A percentile compares a stretch with the other conserved stretches of the same genome.
These are phyloP conservation scores for Hippopotamus amphibius DNA, from an alignment of 2,113 vertebrate genomes.

Conservation along the genomic window DNA sequence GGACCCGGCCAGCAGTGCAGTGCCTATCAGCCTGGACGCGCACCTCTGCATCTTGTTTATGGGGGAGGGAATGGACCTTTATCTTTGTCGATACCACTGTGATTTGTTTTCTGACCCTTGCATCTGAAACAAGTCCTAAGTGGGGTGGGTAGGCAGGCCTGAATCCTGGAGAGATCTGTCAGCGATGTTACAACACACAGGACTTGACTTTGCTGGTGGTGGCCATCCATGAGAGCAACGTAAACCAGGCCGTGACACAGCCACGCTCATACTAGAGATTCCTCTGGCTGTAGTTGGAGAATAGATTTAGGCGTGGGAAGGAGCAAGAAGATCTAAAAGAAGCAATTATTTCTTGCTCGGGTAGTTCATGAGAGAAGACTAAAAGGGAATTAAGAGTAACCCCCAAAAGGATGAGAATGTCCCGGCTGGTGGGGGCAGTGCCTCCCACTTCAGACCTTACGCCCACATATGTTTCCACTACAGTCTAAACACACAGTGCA, in stretches of 20 bases:
- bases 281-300: background rate
- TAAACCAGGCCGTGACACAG: background rate
- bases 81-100: background rate
- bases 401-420: background rate
- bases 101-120: background rate
- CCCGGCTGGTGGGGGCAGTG: fast-evolving
- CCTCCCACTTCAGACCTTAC: background rate
- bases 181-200: background rate
- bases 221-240: background rate
- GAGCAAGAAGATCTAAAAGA: background rate
- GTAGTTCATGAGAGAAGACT: background rate
- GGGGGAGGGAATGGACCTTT: background rate
- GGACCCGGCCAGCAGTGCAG: background rate
- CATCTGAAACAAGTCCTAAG: background rate
- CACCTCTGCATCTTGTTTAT: background rate
- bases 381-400: background rate
- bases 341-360: background rate
- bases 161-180: background rate
- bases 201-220: background rate
- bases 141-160: background rate
- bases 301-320: background rate
- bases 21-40: fast-evolving
- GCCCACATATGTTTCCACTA: background rate
- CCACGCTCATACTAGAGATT: background rate
- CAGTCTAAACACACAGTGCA: background rate